Conservation (phyloP, 1,140 invertebrate species). For the Campodea augens region DNA sequence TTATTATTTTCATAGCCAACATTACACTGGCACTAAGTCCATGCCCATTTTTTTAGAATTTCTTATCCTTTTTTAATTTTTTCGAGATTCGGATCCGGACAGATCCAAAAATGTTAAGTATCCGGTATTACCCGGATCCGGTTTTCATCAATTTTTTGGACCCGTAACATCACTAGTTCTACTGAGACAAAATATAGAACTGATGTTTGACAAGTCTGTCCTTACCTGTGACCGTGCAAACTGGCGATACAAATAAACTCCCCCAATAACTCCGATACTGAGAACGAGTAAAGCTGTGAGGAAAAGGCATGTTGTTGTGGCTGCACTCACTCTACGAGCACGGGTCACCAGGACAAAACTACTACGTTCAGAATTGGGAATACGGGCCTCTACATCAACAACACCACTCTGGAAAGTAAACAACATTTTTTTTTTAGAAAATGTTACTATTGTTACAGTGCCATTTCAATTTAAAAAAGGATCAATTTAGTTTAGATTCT, state of each 20-base stretch:
- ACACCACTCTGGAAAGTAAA: slow-evolving; percentile 12
- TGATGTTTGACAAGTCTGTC: no score
- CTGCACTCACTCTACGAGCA: slow-evolving; percentile 32
- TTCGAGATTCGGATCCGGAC: no score
- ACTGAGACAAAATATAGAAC: background rate
- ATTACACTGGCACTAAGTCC: no score
- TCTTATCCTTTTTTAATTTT: background rate
- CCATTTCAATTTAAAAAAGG: no score
- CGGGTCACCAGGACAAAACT: slow-evolving; percentile 24
- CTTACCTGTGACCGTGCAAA: slow-evolving; percentile 34
- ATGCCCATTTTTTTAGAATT: no score
- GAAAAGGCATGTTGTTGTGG: slow-evolving; percentile 46
- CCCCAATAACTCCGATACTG: slow-evolving; percentile 50
- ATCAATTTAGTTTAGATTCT: no score
- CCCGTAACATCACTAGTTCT: no score
- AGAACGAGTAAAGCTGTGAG: slow-evolving; percentile 49
- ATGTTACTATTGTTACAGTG: no score
- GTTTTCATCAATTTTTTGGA: no score
- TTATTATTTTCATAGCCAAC: no score
- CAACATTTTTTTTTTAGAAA: slow-evolving; percentile 15
- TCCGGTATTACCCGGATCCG: no score
- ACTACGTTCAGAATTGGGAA: slow-evolving; percentile 23
- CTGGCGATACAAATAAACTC: slow-evolving; percentile 54
- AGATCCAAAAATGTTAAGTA: no score
- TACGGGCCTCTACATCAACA: slow-evolving; percentile 19